phyloP scores from a whole-genome alignment of 2,113 vertebrate genomes.

The Gymnorhina tibicen region DNA sequence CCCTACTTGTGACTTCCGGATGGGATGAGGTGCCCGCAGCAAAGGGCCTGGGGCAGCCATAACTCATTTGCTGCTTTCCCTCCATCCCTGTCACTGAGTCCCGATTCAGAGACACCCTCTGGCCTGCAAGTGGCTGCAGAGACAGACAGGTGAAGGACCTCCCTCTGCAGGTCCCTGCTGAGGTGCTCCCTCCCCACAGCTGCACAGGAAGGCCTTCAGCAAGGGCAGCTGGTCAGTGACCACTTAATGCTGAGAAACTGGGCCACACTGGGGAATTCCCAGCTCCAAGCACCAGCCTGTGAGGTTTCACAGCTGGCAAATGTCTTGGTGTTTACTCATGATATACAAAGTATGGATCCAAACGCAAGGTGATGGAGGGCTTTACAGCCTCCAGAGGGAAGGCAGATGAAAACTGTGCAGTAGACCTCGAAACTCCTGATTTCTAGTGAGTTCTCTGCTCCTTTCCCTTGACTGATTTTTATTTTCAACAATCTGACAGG shows the following conservation, averaged over 20 bases:
- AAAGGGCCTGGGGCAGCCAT: neutral
- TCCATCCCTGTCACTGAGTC: neutral
- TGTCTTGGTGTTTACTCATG: neutral
- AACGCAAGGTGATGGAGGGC: neutral
- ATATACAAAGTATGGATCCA: neutral
- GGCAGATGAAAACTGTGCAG: neutral
- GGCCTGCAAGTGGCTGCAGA: neutral
- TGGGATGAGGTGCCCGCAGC: fast-evolving
- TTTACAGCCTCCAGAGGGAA: neutral
- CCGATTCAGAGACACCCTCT: neutral
- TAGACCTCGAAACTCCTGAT: slow-evolving; percentile 25
- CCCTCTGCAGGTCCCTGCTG: neutral
- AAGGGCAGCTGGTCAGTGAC: neutral
- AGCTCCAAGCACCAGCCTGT: neutral
- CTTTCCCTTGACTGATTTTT: slow-evolving; percentile 65
- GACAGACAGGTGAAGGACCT: neutral
- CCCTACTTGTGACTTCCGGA: neutral
- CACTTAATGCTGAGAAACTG: neutral
- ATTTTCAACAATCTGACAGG: slow-evolving; percentile 54
- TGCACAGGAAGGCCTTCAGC: neutral
- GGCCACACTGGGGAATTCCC: neutral
- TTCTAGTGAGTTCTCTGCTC: slow-evolving; percentile 61
- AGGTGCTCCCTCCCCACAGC: neutral
- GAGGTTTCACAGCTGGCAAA: neutral
- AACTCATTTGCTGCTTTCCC: neutral